Base-by-base conservation (phyloP, 2,888 invertebrate species). In the Drosophila nigritarsus region DNA sequence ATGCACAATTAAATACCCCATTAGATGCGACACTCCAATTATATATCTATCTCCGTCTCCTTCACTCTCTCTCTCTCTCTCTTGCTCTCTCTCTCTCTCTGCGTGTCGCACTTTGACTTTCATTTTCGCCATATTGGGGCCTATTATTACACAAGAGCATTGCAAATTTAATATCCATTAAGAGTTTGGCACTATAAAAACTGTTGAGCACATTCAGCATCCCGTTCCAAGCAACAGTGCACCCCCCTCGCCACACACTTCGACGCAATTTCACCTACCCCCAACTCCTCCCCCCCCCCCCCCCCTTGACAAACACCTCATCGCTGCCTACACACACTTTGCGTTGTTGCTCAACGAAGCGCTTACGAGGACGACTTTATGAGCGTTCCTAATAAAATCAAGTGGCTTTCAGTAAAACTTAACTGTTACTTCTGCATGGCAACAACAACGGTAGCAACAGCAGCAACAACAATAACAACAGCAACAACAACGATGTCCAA, bases 351-450 rank as follows among this genome's bases (percentile, higher is more conserved):
- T 40, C 74, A 69, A 61, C 67, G 61, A 65, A 77, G 42, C 79
- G 66, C 68, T 83, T 72, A 69, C 80, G 65, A 71, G 40, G 63
- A 86, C 62, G 70, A 76, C 76, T 85, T 88, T 86, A 81, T 77
- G 81, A 83, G 86, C 61, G 79, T 72, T 85, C 65, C 86, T 79
- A 86, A 85, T 88, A 85, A 85, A 85, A 88, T 88, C 81, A 88
- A 85, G 85, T 85, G 86, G 85, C 81, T 86, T 85, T 77, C 78
- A 73, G 79, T 83, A 83, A 85, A 88, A 86, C 76, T 88, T 81
- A 81, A 75, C 87, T 75, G 81, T 83, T 83, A 83, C 76, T 82
- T 75, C 55, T 53, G 69, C 13, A 50, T 66, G 50, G 30, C 38
- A 62, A 27, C 11, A 58, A 54, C 36, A 70, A 32, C n/a, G 29